Evolutionary conservation across 2,888 invertebrate genomes (phyloP).

Genomic region (Ormyrus thymus): DNA sequence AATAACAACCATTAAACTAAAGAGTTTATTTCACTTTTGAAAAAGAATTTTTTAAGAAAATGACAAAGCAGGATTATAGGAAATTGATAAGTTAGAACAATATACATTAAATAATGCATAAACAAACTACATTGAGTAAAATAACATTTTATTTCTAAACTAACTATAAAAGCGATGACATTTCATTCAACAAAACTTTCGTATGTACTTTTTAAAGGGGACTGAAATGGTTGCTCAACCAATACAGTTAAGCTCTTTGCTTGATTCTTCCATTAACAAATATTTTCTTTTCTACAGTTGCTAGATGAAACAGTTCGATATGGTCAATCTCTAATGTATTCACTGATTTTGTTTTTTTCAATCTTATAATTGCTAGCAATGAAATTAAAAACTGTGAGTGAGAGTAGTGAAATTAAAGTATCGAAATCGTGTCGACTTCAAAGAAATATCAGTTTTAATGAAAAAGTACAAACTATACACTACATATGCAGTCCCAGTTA

Average conservation of each 20-base stretch:
- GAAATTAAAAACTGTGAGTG: slow-evolving; percentile 26
- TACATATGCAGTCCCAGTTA: slow-evolving; percentile 48
- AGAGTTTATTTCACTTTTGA: slow-evolving; percentile 36
- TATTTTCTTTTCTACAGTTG: slow-evolving; percentile 50
- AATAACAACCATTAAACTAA: slow-evolving; percentile 35
- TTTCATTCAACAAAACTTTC: slow-evolving; percentile 56
- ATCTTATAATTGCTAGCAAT: slow-evolving; percentile 47
- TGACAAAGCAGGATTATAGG: slow-evolving; percentile 44
- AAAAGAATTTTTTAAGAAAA: slow-evolving; percentile 38
- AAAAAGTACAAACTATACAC: slow-evolving; percentile 43
- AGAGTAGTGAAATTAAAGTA: slow-evolving; percentile 30
- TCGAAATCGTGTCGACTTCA: slow-evolving; percentile 39
- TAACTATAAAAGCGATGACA: slow-evolving; percentile 59
- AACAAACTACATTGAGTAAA: slow-evolving; percentile 56
- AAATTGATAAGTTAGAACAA: slow-evolving; percentile 45
- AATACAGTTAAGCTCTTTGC: slow-evolving; percentile 54
- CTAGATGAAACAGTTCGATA: slow-evolving; percentile 56
- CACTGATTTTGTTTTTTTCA: slow-evolving; percentile 39
- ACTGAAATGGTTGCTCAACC: slow-evolving; percentile 56
- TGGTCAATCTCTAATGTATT: slow-evolving; percentile 54
- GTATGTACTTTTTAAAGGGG: slow-evolving; percentile 47
- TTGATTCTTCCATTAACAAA: slow-evolving; percentile 54
- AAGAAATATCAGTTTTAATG: slow-evolving; percentile 39
- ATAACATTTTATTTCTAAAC: slow-evolving; percentile 58
- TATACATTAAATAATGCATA: slow-evolving; percentile 48